These are phyloP conservation scores for Oreochromis grahami DNA, from an alignment of 2,797 vertebrate species.

Conservation along the genomic window DNA sequence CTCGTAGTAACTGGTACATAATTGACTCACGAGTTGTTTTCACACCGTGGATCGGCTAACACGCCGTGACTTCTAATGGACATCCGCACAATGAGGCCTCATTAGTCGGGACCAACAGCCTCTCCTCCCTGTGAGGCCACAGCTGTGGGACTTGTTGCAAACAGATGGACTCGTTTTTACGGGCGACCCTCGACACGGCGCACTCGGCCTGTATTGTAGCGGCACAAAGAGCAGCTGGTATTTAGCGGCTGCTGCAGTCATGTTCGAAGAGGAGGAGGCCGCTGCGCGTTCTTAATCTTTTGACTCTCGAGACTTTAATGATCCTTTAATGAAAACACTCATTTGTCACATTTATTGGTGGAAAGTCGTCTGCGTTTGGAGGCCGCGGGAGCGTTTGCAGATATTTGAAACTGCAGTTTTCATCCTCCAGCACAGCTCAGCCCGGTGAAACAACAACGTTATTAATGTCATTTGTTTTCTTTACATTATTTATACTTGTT, in stretches of 20 bases:
- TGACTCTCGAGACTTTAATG: not conserved
- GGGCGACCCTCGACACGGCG: constrained; percentile 13
- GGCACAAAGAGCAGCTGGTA: constrained; percentile 45
- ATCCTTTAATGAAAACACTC: not conserved
- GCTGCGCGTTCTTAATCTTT: not conserved
- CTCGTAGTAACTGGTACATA: not conserved
- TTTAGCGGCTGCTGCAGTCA: constrained; percentile 19
- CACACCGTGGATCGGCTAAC: constrained; percentile 1
- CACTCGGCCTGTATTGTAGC: not conserved
- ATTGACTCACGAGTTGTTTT: constrained; percentile 16
- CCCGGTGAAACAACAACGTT: not conserved
- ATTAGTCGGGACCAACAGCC: constrained; percentile 5
- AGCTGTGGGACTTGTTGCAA: constrained; percentile 35
- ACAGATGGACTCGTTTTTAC: constrained; percentile 51
- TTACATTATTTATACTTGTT: not conserved
- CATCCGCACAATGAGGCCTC: constrained; percentile 12
- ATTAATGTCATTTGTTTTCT: not conserved
- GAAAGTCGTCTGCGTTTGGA: not conserved
- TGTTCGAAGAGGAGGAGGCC: not conserved
- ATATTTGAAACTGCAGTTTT: not conserved
- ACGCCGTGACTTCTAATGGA: constrained; percentile 27
- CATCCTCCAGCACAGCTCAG: not conserved
- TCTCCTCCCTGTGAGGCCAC: constrained; percentile 5
- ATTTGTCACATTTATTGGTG: not conserved
- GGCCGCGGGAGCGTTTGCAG: not conserved